These are phyloP conservation scores for Strigamia maritima DNA, from an alignment of 2,888 invertebrate genomes.

Conservation along the genomic window DNA sequence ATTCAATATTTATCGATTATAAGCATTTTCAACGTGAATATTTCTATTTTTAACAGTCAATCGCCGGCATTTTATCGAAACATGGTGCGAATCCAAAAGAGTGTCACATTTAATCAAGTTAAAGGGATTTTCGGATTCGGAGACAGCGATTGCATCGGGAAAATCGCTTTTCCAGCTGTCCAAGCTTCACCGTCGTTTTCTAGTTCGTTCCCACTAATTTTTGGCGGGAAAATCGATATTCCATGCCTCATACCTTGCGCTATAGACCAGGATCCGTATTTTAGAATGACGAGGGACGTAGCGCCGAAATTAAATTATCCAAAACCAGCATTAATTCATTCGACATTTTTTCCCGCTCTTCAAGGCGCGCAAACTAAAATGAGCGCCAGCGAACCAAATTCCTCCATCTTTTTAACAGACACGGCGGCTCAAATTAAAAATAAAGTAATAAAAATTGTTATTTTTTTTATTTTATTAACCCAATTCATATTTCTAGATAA, in stretches of 20 bases:
- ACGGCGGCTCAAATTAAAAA: slow-evolving; percentile 92
- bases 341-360: slow-evolving; percentile 85
- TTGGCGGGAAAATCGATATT: slow-evolving; percentile 71
- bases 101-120: slow-evolving; percentile 95
- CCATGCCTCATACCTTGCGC: slow-evolving; percentile 93
- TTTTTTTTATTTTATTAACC: background rate
- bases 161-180: slow-evolving; percentile 92
- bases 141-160: slow-evolving; percentile 93
- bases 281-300: slow-evolving; percentile 98
- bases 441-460: slow-evolving; percentile 63
- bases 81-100: slow-evolving; percentile 85
- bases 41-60: slow-evolving; percentile 59
- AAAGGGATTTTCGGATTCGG: slow-evolving; percentile 98
- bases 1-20: no score
- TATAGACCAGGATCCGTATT: slow-evolving; percentile 99
- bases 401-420: slow-evolving; percentile 92
- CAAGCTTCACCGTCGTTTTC: slow-evolving; percentile 94
- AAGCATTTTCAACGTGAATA: background rate
- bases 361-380: slow-evolving; percentile 98
- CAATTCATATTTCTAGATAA: slow-evolving; percentile 59
- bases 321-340: slow-evolving; percentile 84
- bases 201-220: slow-evolving; percentile 85
- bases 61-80: slow-evolving; percentile 90
- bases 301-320: slow-evolving; percentile 81
- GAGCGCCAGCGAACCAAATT: slow-evolving; percentile 92